These are phyloP conservation scores for Epsilonema sp. DNA, from an alignment of 2,888 invertebrate genomes.

Conservation along the genomic window DNA sequence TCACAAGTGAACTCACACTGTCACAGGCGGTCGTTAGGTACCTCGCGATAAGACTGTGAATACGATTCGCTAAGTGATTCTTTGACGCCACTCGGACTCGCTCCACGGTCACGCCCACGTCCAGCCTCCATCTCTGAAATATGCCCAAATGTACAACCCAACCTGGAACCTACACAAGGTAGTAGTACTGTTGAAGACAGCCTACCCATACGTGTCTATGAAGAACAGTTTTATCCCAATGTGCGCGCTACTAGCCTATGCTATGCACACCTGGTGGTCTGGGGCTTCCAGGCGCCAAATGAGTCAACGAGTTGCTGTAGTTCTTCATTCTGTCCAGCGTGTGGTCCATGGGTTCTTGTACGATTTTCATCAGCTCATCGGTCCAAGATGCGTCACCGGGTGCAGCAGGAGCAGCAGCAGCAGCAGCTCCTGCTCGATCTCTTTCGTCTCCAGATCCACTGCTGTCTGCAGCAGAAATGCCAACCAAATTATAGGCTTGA, in stretches of 20 bases:
- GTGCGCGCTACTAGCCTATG: too few species aligned
- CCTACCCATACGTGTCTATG: too few species aligned
- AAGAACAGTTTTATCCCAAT: too few species aligned
- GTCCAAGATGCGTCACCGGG: slow-evolving; percentile 17
- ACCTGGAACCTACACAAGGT: too few species aligned
- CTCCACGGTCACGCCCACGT: too few species aligned
- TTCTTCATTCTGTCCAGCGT: slow-evolving; percentile 27
- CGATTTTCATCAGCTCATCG: slow-evolving; percentile 27
- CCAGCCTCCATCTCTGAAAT: too few species aligned
- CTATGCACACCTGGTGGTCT: too few species aligned
- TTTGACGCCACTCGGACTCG: background rate
- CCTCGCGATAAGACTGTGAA: background rate
- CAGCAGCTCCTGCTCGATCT: background rate
- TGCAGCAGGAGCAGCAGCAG: background rate
- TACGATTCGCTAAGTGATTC: background rate
- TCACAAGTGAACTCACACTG: too few species aligned
- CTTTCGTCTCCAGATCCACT: background rate
- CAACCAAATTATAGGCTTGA: slow-evolving; percentile 9
- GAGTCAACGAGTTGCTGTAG: slow-evolving; percentile 12
- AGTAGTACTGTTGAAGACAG: too few species aligned
- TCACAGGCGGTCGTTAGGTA: too few species aligned
- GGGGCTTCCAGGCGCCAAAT: background rate
- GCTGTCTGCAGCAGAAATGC: slow-evolving; percentile 2
- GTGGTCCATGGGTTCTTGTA: slow-evolving; percentile 25
- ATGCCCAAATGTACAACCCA: too few species aligned